Base-by-base conservation (phyloP, 2,797 vertebrate genomes). In the Aphelocoma californica region DNA sequence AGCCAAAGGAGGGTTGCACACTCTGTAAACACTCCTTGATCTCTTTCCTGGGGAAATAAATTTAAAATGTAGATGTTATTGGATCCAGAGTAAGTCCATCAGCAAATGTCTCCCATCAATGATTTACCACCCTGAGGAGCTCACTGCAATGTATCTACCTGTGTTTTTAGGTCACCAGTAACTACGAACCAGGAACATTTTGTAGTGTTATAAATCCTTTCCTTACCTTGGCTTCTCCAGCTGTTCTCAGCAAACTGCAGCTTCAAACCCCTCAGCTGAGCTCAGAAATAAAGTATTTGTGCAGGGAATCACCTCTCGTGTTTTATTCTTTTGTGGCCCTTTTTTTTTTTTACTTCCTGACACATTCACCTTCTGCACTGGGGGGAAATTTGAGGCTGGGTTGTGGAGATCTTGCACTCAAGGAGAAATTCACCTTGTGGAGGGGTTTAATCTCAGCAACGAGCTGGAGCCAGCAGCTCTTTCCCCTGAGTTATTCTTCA, bases 361-460 rank as follows among this genome's bases (percentile, higher is more conserved):
- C 36, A 50, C 6, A 2, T 54, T 72, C 28, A 15, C 57, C 47
- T 72, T 61, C 47, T 51, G 44, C 25, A 19, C 56, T 20, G 57
- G 74, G 24, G 82, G 57, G 71, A 60, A 65, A 66, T 82, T 45
- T 34, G 77, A 86, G 72, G 20, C 44, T 72, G 31, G 20, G 18
- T 15, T 56, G 44, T 16, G 73, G 16, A 86, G 62, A 62, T 69
- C 53, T 45, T 69, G 24, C 15, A 12, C 72, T 84, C 65, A 91
- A 96, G 93, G 92, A 88, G 92, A 93, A 88, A 51, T 36, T 96
- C 92, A 79, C 88, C 94, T 94, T 92, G 90, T 62, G 47, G 47
- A 58, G 42, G 44, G 34, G 7, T 69, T 90, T 23, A 42, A 29
- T 25, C 40, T 88, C 25, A 5, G 62, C 67, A 61, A 2, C 1